Conservation (phyloP, 2,797 vertebrate genomes). For the Margarornis squamiger region DNA sequence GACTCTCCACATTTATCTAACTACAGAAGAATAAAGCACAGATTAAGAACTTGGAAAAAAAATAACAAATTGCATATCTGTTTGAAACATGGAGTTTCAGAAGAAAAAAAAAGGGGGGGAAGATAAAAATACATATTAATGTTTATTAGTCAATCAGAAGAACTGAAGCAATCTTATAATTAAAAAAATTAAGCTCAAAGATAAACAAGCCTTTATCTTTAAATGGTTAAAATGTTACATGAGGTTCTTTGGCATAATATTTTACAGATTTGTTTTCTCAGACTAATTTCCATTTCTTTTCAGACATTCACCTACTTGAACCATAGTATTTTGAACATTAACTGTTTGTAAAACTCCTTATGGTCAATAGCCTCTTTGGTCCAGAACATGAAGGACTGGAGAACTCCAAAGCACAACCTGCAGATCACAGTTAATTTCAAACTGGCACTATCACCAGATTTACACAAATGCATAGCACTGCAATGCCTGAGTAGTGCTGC, state of each 20-base stretch:
- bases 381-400: neutral
- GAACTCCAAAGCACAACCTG: neutral
- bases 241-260: neutral
- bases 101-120: neutral
- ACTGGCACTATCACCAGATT: neutral
- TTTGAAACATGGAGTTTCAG: neutral
- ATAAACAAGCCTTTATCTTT: neutral
- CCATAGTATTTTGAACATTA: neutral
- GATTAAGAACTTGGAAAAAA: neutral
- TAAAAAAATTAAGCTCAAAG: neutral
- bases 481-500: neutral
- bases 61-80: neutral
- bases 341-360: neutral
- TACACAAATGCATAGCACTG: neutral
- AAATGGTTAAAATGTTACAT: neutral
- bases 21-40: neutral
- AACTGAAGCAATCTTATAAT: neutral
- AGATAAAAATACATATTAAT: neutral
- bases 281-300: neutral
- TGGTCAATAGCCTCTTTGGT: rapidly evolving
- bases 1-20: neutral
- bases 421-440: neutral
- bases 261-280: neutral
- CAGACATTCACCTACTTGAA: neutral
- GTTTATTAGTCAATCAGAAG: neutral